Percentiles rank a stretch among this genome's conserved stretches.
These are phyloP conservation scores for Laticauda laticaudata DNA, from an alignment of 2,113 vertebrate species.

Conservation along the genomic window DNA sequence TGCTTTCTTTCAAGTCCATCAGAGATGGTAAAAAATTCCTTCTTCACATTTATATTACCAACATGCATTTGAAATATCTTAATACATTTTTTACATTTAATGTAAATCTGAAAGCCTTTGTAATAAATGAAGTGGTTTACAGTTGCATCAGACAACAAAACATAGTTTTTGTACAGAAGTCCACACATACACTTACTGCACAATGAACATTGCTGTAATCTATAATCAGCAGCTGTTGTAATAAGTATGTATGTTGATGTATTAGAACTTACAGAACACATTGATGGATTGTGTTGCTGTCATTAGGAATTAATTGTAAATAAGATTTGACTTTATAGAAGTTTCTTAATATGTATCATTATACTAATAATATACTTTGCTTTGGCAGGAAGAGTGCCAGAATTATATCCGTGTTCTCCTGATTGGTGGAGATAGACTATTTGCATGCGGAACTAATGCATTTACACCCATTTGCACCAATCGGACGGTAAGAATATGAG, in stretches of 20 bases:
- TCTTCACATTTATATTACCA: not conserved
- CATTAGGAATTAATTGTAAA: not conserved
- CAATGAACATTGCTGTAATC: not conserved
- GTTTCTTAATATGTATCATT: not conserved
- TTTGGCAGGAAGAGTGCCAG: constrained; percentile 91
- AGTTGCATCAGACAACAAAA: not conserved
- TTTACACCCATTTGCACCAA: constrained; percentile 97
- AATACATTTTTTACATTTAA: not conserved
- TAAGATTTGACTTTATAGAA: not conserved
- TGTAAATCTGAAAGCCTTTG: not conserved
- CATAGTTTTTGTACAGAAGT: not conserved
- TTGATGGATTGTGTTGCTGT: not conserved
- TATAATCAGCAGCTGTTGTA: constrained; percentile 8
- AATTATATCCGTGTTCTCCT: constrained; percentile 97
- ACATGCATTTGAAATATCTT: not conserved
- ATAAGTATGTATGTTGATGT: not conserved
- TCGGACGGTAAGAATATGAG: constrained; percentile 79
- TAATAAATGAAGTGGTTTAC: not conserved
- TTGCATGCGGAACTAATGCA: constrained; percentile 94
- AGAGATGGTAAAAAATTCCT: not conserved
- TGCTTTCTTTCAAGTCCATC: not conserved
- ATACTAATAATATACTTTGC: constrained; percentile 8
- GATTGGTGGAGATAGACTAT: constrained; percentile 87
- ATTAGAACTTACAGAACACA: not conserved
- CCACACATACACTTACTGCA: not conserved